A percentile compares a stretch with the other conserved stretches of the same genome.
Evolutionary conservation across 1,140 invertebrate genomes (phyloP).

Genomic region (Ostrea denselamellosa): DNA sequence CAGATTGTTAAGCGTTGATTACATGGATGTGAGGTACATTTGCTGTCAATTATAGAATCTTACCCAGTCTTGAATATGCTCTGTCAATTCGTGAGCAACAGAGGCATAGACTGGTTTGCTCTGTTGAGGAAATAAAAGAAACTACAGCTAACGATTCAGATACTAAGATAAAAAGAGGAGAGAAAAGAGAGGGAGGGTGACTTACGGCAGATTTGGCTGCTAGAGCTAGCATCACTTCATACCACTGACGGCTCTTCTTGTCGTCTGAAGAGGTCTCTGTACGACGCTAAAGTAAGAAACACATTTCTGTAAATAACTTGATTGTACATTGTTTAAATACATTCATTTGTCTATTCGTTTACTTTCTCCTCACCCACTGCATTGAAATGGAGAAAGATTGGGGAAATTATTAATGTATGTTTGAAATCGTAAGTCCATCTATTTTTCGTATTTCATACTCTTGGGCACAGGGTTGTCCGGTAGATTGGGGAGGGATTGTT

Average conservation of each 20-base stretch:
- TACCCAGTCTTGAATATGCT: not conserved
- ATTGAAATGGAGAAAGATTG: too few species aligned
- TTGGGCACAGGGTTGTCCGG: too few species aligned
- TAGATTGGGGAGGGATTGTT: too few species aligned
- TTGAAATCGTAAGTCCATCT: too few species aligned
- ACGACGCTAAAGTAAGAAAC: not conserved
- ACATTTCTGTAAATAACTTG: not conserved
- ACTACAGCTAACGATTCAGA: not conserved
- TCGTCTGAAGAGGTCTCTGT: not conserved
- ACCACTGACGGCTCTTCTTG: not conserved
- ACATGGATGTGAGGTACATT: not conserved
- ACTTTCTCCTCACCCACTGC: too few species aligned
- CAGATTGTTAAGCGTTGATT: not conserved
- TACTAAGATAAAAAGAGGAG: not conserved
- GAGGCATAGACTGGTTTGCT: not conserved
- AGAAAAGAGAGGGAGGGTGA: not conserved
- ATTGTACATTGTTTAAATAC: too few species aligned
- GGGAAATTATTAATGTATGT: too few species aligned
- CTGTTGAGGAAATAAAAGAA: not conserved
- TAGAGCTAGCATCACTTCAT: not conserved
- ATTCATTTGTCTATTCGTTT: too few species aligned
- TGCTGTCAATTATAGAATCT: not conserved
- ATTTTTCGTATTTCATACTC: too few species aligned
- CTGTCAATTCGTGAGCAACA: not conserved
- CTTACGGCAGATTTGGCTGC: not conserved